Evolutionary conservation across 2,113 vertebrate genomes (phyloP).

Genomic region (Chascanopsetta lugubris): DNA sequence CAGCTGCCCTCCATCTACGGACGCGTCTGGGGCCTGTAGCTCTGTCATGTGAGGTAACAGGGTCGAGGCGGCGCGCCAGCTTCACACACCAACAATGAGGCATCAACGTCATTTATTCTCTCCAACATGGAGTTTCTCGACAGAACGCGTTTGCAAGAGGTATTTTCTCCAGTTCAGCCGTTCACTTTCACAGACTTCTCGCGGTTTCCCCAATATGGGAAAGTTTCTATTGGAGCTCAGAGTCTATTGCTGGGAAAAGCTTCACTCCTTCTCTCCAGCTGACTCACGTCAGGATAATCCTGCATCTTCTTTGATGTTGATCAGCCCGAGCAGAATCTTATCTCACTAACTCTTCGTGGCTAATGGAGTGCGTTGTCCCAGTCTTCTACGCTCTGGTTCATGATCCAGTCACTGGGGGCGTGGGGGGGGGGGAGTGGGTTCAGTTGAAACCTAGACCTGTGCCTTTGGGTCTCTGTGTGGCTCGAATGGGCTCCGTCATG

Average conservation of each 20-base stretch:
- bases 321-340: constrained; percentile 39
- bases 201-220: constrained; percentile 76
- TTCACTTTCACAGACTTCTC: constrained; percentile 17
- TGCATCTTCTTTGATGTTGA: constrained; percentile 10
- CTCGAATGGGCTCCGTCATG: constrained; percentile 91
- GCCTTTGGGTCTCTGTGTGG: constrained; percentile 93
- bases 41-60: constrained; percentile 54
- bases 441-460: constrained; percentile 94
- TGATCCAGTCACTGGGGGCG: constrained; percentile 5
- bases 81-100: constrained; percentile 37
- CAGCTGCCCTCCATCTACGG: constrained; percentile 13
- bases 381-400: neutral
- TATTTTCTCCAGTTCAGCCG: constrained; percentile 20
- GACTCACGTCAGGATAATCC: constrained; percentile 38
- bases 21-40: constrained; percentile 17
- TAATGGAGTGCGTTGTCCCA: constrained; percentile 1
- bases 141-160: constrained; percentile 15
- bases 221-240: constrained; percentile 50
- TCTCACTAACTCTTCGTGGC: constrained; percentile 7
- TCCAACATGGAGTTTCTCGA: constrained; percentile 58
- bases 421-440: too few relatives aligned
- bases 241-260: constrained; percentile 13
- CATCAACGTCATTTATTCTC: constrained; percentile 36
- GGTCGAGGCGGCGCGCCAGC: constrained; percentile 40
- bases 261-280: constrained; percentile 14